Conservation (phyloP, 2,113 vertebrate species). For the Parotia lawesii region DNA sequence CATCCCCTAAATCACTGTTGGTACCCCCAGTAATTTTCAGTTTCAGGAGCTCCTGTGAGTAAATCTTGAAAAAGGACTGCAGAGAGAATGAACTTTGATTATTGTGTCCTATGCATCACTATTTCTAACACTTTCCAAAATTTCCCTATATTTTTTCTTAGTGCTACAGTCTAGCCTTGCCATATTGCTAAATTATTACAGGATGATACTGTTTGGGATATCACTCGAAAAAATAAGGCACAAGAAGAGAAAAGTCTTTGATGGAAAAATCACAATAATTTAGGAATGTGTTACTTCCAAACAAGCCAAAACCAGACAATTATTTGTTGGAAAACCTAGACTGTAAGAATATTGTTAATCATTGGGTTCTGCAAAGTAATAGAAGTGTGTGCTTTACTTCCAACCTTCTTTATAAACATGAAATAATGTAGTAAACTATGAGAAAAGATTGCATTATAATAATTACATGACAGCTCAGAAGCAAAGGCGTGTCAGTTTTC, state of each 20-base stretch:
- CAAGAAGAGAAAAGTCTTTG: background rate
- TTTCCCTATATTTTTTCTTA: background rate
- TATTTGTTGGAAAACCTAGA: background rate
- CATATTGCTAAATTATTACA: background rate
- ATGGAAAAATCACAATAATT: background rate
- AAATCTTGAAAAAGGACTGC: background rate
- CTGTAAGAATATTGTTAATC: background rate
- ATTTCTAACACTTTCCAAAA: background rate
- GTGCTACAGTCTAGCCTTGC: background rate
- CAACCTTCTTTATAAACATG: background rate
- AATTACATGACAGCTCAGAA: background rate
- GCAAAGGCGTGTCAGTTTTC: background rate
- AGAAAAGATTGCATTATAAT: background rate
- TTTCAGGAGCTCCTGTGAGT: background rate
- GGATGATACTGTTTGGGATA: background rate
- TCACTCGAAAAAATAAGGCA: background rate
- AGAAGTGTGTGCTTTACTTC: background rate
- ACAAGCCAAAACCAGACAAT: background rate
- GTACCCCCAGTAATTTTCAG: background rate
- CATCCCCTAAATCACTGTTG: background rate
- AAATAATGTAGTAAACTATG: background rate
- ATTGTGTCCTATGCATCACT: background rate
- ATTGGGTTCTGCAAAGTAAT: background rate
- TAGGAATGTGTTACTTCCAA: background rate
- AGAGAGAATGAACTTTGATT: background rate